These are phyloP conservation scores for Drosophila obscura DNA, from an alignment of 1,140 invertebrate genomes.

Conservation along the genomic window DNA sequence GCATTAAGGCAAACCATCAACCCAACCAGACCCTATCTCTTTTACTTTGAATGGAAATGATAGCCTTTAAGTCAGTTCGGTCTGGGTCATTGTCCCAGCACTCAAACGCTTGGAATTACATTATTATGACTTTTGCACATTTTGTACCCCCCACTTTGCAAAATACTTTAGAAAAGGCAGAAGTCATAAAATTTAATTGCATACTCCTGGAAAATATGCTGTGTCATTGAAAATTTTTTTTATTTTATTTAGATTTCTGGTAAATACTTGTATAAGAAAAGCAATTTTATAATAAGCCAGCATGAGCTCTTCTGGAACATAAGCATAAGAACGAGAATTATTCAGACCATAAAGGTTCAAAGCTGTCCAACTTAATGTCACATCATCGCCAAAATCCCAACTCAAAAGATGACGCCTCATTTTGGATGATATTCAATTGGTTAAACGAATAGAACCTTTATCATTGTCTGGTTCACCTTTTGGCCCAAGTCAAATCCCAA, in stretches of 20 bases:
- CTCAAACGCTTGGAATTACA: no score
- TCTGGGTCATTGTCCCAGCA: no score
- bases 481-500: background rate
- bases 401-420: slow-evolving; percentile 19
- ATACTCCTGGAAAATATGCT: slow-evolving; percentile 10
- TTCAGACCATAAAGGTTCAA: slow-evolving; percentile 1
- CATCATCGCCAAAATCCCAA: slow-evolving; percentile 16
- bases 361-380: slow-evolving; percentile 32
- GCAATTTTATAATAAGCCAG: slow-evolving; percentile 10
- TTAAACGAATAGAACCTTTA: slow-evolving; percentile 25
- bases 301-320: background rate
- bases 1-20: no score
- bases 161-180: background rate
- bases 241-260: slow-evolving; percentile 12
- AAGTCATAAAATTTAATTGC: slow-evolving; percentile 16
- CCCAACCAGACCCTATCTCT: no score
- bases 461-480: slow-evolving; percentile 43
- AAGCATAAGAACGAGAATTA: background rate
- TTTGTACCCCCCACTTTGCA: background rate
- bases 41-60: no score
- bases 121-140: slow-evolving; percentile 5
- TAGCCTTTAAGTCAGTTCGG: no score
- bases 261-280: background rate
- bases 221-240: slow-evolving; percentile 15
- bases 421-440: slow-evolving; percentile 34